Evolutionary conservation across 1,140 invertebrate genomes (phyloP).

Genomic region (Calycopis cecrops): DNA sequence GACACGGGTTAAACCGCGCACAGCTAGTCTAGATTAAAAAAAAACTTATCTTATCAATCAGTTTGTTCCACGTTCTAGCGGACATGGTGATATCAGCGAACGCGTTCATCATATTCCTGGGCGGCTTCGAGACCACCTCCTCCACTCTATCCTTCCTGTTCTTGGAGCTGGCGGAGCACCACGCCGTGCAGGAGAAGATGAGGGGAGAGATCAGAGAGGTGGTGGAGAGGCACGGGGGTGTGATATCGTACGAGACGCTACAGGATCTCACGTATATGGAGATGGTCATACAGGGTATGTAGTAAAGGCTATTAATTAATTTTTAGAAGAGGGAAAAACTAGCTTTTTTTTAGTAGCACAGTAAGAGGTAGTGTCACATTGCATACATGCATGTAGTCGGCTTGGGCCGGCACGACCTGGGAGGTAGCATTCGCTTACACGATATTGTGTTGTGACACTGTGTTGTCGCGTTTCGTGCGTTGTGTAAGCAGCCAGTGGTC

Average conservation of each 20-base stretch:
- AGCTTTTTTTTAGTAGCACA: no score
- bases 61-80: constrained; percentile 38
- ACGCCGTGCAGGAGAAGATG: constrained; percentile 76
- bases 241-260: constrained; percentile 59
- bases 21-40: no score
- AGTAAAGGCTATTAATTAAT: background rate
- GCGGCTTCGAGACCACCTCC: constrained; percentile 71
- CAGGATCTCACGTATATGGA: constrained; percentile 74
- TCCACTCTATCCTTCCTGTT: constrained; percentile 75
- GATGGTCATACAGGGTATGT: constrained; percentile 74
- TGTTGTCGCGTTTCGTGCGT: no score
- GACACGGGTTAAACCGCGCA: no score
- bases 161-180: constrained; percentile 77
- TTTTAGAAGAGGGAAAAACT: no score
- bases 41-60: no score
- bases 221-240: constrained; percentile 44
- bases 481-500: no score
- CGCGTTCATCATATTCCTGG: constrained; percentile 68
- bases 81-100: constrained; percentile 67
- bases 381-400: no score
- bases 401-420: no score
- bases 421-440: no score
- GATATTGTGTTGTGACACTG: no score
- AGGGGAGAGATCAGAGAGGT: constrained; percentile 74
- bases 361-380: no score